Conservation (phyloP, 2,888 invertebrate species). For the Macropis europaea region DNA sequence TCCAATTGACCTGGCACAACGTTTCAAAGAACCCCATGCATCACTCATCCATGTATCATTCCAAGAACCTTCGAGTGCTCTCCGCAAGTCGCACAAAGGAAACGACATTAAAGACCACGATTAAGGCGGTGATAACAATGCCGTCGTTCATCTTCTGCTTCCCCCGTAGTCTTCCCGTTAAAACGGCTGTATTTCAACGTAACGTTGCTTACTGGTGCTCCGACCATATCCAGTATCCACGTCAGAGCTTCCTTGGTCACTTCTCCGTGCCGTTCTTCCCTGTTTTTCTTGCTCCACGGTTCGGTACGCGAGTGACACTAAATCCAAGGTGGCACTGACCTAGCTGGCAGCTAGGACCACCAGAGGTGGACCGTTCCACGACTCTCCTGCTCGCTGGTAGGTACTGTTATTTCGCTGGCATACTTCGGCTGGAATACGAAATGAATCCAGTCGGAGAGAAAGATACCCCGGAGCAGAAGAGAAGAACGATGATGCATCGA, state of each 20-base stretch:
- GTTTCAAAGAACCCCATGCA: no score
- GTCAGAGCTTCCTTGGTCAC: neutral
- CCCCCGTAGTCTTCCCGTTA: conserved; percentile 2
- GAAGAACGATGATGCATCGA: conserved; percentile 51
- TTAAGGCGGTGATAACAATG: conserved; percentile 37
- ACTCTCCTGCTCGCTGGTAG: conserved; percentile 42
- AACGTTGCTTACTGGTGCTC: conserved; percentile 3
- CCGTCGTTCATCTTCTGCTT: conserved; percentile 29
- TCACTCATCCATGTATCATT: no score
- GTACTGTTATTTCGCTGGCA: conserved; percentile 76
- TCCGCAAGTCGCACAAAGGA: no score
- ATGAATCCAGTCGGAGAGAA: conserved; percentile 43
- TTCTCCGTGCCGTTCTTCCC: neutral
- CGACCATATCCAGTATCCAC: conserved; percentile 7
- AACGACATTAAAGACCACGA: conserved; percentile 20
- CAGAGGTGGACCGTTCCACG: conserved; percentile 61
- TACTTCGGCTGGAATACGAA: conserved; percentile 73
- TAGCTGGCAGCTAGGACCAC: conserved; percentile 64
- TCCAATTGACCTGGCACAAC: no score
- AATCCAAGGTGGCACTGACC: conserved; percentile 68
- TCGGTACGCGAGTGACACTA: conserved; percentile 31
- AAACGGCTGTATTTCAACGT: neutral
- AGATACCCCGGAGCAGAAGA: neutral
- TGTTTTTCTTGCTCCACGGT: neutral
- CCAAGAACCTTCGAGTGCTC: no score